phyloP scores from a whole-genome alignment of 2,113 vertebrate genomes.

The Leptobrachium leishanense region DNA sequence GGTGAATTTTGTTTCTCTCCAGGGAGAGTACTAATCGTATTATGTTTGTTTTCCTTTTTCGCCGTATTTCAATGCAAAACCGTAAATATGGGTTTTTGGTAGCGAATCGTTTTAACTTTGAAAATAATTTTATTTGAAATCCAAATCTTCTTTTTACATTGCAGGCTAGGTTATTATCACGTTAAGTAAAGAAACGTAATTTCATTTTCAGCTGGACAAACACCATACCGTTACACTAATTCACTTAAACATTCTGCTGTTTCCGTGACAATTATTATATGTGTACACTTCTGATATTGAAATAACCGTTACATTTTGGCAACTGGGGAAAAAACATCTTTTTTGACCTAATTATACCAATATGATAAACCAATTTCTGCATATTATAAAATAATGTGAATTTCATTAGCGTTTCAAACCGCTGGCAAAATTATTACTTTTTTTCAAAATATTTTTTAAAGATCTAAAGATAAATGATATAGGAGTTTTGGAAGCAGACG shows the following conservation, averaged over 20 bases:
- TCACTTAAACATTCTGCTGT: not conserved
- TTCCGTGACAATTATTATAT: not conserved
- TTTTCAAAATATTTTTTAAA: not conserved
- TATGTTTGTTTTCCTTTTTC: no score
- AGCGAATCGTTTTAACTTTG: no score
- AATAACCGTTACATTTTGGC: conserved; percentile 20
- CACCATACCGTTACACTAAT: not conserved
- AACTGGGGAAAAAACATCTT: not conserved
- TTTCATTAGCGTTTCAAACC: conserved; percentile 24
- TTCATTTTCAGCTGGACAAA: not conserved
- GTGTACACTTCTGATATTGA: not conserved
- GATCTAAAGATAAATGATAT: conserved; percentile 1
- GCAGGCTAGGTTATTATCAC: no score
- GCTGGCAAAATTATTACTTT: not conserved
- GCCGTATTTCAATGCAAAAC: no score
- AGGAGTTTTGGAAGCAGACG: conserved; percentile 8
- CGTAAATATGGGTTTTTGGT: no score
- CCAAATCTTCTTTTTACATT: no score
- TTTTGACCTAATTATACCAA: conserved; percentile 28
- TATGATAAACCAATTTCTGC: conserved; percentile 8
- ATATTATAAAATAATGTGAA: conserved; percentile 17
- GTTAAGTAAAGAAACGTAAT: no score
- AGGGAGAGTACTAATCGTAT: no score
- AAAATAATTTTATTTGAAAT: no score
- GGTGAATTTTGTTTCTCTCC: no score